Evolutionary conservation across 2,113 vertebrate species (phyloP), one percentile per base, ranked within the genome.

Genomic region (Conger conger): DNA sequence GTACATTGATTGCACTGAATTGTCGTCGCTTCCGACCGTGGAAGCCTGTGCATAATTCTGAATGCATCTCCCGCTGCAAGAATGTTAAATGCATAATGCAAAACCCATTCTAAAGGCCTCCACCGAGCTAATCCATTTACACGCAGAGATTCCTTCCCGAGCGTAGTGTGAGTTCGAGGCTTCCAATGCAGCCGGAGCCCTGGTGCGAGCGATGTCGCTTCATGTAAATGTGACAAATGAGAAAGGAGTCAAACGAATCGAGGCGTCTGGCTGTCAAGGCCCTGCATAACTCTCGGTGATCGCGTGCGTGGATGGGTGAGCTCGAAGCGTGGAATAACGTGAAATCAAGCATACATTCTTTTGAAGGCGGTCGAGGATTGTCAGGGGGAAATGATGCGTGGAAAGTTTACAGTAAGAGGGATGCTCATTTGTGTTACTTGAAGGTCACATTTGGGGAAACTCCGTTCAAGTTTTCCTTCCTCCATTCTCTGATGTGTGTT

Each of bases 1-100:
- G 54, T 15, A 76, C 81, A 76, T 53, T 82, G 84, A 84, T 88
- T 85, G 79, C 57, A 50, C 80, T 86, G 40, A 85, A 85, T 88
- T 89, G 73, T 86, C 38, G 57, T 38, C 60, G 37, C 4, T 30
- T 79, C 6, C 81, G 23, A 85, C 76, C 63, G 50, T 3, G 78
- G 57, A 8, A 84, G 84, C 45, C 15, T 13, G 68, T 82, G 77
- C 68, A 81, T 84, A 85, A 63, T 86, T 33, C 82, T 17, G 33
- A 77, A 27, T n/a, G 76, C 38, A 23, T 53, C 36, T 53, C 36
- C 35, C 36, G 81, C 68, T 73, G 35, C 27, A 54, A 37, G 36
- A 57, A n/a, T 50, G 16, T 68, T 38, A 2, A 36, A 15, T 33
- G 76, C 80, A 16, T 42, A 23, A 76, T 76, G 53, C 11, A 68